A percentile compares a stretch with the other conserved stretches of the same genome.
These are phyloP conservation scores for Eciton burchellii DNA, from an alignment of 1,140 invertebrate species.

Conservation along the genomic window DNA sequence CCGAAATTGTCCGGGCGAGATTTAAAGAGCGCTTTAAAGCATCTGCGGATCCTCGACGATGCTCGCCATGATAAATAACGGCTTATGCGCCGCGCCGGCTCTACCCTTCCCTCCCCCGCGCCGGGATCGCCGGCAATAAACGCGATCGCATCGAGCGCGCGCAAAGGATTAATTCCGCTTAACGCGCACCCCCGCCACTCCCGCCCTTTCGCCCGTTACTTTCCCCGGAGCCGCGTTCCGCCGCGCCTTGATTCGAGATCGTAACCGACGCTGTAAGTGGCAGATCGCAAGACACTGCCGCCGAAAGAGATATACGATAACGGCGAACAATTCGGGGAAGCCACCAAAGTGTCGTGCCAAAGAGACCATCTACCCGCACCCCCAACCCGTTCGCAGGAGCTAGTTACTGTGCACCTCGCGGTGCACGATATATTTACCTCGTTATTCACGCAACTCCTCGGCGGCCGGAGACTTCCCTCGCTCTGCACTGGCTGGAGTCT, in stretches of 20 bases:
- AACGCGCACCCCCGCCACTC: too few relatives aligned
- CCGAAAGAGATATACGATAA: conserved; percentile 64
- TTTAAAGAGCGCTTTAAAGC: conserved; percentile 52
- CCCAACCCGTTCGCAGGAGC: conserved; percentile 14
- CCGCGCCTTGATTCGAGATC: conserved; percentile 18
- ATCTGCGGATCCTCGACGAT: conserved; percentile 48
- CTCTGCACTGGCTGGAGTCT: too few relatives aligned
- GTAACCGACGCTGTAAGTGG: conserved; percentile 30
- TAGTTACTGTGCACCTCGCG: background rate
- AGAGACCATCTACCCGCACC: conserved; percentile 35
- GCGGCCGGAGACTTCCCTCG: too few relatives aligned
- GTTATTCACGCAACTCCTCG: conserved; percentile 80
- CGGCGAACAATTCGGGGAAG: conserved; percentile 54
- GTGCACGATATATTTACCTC: conserved; percentile 25
- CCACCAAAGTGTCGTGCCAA: conserved; percentile 64
- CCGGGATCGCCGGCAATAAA: too few relatives aligned
- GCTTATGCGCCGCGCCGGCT: background rate
- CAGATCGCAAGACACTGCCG: conserved; percentile 39
- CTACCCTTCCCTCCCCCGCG: too few relatives aligned
- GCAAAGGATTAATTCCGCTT: too few relatives aligned
- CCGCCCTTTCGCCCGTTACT: too few relatives aligned
- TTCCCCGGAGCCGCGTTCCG: background rate
- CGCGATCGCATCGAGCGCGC: too few relatives aligned
- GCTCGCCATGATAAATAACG: conserved; percentile 30
- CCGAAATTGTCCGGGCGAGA: conserved; percentile 45